These are phyloP conservation scores for Parelbella ahira DNA, from an alignment of 2,888 invertebrate species.

Conservation along the genomic window DNA sequence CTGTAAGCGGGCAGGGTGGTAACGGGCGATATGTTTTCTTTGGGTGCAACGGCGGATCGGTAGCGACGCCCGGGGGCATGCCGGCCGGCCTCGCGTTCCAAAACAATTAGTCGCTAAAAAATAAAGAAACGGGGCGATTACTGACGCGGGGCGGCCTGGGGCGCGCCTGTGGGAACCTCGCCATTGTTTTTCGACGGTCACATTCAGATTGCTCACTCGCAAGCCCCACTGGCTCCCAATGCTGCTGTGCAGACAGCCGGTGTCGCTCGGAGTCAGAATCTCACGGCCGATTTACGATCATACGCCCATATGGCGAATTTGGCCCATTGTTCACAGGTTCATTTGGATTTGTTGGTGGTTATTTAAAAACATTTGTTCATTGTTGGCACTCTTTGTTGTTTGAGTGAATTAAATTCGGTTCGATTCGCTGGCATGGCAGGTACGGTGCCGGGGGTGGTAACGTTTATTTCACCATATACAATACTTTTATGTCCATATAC, in stretches of 20 bases:
- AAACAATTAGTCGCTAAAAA: slow-evolving; percentile 68
- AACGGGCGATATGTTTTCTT: slow-evolving; percentile 21
- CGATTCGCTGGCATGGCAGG: neutral
- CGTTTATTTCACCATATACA: too few species aligned
- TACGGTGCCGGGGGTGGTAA: slow-evolving; percentile 6
- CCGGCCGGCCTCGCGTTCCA: slow-evolving; percentile 61
- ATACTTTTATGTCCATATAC: too few species aligned
- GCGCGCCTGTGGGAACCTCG: slow-evolving; percentile 63
- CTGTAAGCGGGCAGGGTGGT: too few species aligned
- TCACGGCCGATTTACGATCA: slow-evolving; percentile 20
- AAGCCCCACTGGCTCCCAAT: slow-evolving; percentile 12
- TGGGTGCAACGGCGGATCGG: slow-evolving; percentile 44
- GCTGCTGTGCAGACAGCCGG: slow-evolving; percentile 31
- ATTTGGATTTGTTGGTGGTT: slow-evolving; percentile 24
- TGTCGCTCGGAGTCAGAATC: slow-evolving; percentile 29
- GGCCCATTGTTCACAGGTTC: slow-evolving; percentile 28
- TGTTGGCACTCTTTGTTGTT: slow-evolving; percentile 24
- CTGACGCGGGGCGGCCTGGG: slow-evolving; percentile 46
- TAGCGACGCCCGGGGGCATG: slow-evolving; percentile 56
- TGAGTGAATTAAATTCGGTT: slow-evolving; percentile 11
- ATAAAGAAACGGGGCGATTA: slow-evolving; percentile 45
- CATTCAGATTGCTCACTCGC: slow-evolving; percentile 54
- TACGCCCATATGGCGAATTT: slow-evolving; percentile 43
- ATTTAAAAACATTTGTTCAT: slow-evolving; percentile 25
- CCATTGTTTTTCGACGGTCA: slow-evolving; percentile 53